phyloP scores from a whole-genome alignment of 64 coral and sea anemone species.

The Stylophora pistillata region DNA sequence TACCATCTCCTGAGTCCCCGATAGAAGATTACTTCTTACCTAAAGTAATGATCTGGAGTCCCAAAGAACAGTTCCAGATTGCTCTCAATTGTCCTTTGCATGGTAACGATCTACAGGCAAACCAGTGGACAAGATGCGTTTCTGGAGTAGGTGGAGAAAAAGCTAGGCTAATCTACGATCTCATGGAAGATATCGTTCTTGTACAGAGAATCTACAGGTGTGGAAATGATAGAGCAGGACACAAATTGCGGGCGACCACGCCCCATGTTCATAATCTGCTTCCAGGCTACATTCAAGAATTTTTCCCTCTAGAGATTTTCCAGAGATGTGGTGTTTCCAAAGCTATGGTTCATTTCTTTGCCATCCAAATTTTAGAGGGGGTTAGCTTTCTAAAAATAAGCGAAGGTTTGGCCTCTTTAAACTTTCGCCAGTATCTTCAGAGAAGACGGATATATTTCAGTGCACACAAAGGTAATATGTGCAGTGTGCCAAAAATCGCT shows the following conservation, averaged over 20 bases:
- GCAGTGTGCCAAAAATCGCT: not conserved
- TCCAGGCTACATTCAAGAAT: conserved; percentile 24
- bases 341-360: conserved; percentile 49
- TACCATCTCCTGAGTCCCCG: not conserved
- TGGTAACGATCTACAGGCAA: not conserved
- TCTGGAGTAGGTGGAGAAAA: conserved; percentile 8
- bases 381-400: conserved; percentile 64
- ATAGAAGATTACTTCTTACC: not conserved
- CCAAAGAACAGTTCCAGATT: conserved; percentile 30
- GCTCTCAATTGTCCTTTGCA: conserved; percentile 2
- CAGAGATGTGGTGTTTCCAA: conserved; percentile 43
- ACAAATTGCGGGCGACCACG: conserved; percentile 35
- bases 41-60: conserved; percentile 10
- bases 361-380: conserved; percentile 48
- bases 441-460: conserved; percentile 14
- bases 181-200: conserved; percentile 55
- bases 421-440: conserved; percentile 19
- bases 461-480: not conserved
- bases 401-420: conserved; percentile 27
- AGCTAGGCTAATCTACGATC: conserved; percentile 52
- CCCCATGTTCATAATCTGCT: conserved; percentile 39
- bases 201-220: conserved; percentile 62
- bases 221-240: conserved; percentile 14
- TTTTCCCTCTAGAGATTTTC: conserved; percentile 43
- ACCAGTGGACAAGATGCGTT: not conserved